Conservation (phyloP, 2,113 vertebrate genomes). For the Ornithorhynchus anatinus region DNA sequence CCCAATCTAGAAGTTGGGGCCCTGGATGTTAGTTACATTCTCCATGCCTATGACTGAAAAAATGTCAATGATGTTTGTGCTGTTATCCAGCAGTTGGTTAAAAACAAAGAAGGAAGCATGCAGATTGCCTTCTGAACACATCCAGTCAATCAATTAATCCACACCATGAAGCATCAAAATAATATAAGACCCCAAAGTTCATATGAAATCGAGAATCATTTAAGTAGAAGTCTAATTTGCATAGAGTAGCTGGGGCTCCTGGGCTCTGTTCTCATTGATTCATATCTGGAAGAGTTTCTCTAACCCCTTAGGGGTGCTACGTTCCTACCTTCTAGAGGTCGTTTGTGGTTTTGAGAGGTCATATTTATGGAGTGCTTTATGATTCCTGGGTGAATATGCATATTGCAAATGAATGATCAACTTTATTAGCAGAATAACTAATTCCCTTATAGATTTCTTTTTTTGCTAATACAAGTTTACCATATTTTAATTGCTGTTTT, state of each 20-base stretch:
- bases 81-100: too few species aligned
- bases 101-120: too few species aligned
- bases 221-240: conserved; percentile 9
- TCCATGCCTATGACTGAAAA: too few species aligned
- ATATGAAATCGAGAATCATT: not conserved
- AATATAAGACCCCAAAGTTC: conserved; percentile 18
- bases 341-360: conserved; percentile 57
- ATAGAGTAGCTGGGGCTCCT: not conserved
- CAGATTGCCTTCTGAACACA: too few species aligned
- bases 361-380: conserved; percentile 65
- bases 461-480: conserved; percentile 68
- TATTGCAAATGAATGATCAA: conserved; percentile 67
- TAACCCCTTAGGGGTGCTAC: conserved; percentile 57
- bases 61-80: too few species aligned
- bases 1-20: too few species aligned
- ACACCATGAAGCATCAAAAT: not conserved
- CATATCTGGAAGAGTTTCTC: conserved; percentile 44
- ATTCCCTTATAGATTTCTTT: conserved; percentile 63
- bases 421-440: conserved; percentile 67
- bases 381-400: conserved; percentile 58
- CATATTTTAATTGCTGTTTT: conserved; percentile 64
- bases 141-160: too few species aligned
- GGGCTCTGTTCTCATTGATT: not conserved
- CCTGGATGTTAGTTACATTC: too few species aligned
- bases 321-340: conserved; percentile 47